Evolutionary conservation across 2,797 vertebrate species (phyloP).

Genomic region (Danio choprae): DNA sequence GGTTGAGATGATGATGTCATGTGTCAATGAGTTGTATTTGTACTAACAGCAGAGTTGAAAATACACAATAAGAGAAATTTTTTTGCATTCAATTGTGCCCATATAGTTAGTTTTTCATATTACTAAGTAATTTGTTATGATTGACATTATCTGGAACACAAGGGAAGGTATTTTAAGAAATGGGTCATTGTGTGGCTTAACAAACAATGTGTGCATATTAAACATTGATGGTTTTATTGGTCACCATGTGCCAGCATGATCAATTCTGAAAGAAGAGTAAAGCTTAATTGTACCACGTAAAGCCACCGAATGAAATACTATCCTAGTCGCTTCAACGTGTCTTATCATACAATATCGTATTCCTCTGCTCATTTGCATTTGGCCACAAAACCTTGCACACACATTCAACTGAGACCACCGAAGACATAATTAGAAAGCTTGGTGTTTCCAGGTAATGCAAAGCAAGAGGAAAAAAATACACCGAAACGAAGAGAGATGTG

Average conservation of each 20-base stretch:
- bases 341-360: constrained; percentile 17
- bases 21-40: neutral
- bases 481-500: constrained; percentile 5
- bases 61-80: no score
- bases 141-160: no score
- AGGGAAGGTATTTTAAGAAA: no score
- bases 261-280: neutral
- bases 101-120: no score
- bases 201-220: neutral
- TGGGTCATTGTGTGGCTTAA: constrained; percentile 20
- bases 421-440: neutral
- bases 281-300: neutral
- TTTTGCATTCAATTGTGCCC: no score
- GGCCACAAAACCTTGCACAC: neutral
- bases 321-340: neutral
- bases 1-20: neutral
- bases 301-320: neutral
- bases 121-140: no score
- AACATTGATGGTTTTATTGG: neutral
- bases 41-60: neutral
- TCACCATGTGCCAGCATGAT: neutral
- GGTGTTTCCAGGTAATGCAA: neutral
- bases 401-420: neutral
- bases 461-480: neutral
- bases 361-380: constrained; percentile 5